phyloP scores from a whole-genome alignment of 92 coral and sea anemone genomes.

The Porites cylindrica region DNA sequence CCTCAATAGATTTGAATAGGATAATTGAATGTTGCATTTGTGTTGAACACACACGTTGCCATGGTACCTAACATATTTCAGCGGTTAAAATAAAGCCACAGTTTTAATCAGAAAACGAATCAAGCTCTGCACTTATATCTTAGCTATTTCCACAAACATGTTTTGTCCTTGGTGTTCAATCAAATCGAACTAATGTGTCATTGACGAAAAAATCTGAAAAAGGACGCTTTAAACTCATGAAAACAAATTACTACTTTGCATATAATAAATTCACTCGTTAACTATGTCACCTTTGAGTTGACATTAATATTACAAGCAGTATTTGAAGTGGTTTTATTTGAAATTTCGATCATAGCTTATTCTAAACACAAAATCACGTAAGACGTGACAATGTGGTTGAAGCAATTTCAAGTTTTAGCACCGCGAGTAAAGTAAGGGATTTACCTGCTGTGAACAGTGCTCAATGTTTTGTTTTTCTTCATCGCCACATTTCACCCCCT shows the following conservation, averaged over 20 bases:
- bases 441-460: slow-evolving; percentile 17
- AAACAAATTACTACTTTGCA: background rate
- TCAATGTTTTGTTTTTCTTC: slow-evolving; percentile 4
- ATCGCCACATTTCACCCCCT: background rate
- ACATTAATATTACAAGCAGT: slow-evolving; percentile 19
- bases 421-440: background rate
- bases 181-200: background rate
- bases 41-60: slow-evolving; percentile 20
- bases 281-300: slow-evolving; percentile 5
- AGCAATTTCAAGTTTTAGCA: slow-evolving; percentile 21
- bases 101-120: background rate
- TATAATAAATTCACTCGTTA: slow-evolving; percentile 10
- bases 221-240: background rate
- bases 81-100: slow-evolving; percentile 1
- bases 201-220: background rate
- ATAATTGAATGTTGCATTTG: slow-evolving; percentile 36
- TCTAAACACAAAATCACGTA: background rate
- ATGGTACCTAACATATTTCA: slow-evolving; percentile 20
- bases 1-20: background rate
- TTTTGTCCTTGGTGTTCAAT: background rate
- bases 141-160: background rate
- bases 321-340: background rate
- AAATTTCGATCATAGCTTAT: slow-evolving; percentile 1
- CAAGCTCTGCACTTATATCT: background rate
- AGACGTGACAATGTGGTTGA: slow-evolving; percentile 12